Percentiles rank a stretch among this genome's conserved stretches.
These are phyloP conservation scores for Pungitius pungitius DNA, from an alignment of 2,113 vertebrate species.

Conservation along the genomic window DNA sequence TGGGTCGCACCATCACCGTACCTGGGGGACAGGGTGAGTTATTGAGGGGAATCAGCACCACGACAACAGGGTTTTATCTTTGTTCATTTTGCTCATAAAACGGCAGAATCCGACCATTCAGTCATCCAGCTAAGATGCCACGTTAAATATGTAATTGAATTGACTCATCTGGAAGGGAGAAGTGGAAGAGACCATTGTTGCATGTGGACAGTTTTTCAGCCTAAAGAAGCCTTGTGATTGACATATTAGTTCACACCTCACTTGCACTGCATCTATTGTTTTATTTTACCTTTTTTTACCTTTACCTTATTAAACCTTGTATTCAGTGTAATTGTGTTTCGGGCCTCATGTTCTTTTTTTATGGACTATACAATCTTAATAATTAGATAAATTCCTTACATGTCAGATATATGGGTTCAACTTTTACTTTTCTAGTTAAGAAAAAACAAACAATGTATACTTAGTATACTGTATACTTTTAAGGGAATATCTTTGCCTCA, in stretches of 20 bases:
- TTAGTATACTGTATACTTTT: no score
- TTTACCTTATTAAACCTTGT: no score
- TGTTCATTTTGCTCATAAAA: no score
- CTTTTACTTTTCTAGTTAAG: background rate
- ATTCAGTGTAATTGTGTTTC: background rate
- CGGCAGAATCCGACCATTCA: background rate
- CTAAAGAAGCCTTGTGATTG: background rate
- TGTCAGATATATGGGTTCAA: background rate
- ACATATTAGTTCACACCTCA: background rate
- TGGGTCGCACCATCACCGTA: constrained; percentile 91
- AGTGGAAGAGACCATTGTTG: background rate
- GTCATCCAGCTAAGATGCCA: background rate
- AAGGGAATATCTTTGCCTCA: background rate
- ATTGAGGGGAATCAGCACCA: background rate
- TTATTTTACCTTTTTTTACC: background rate
- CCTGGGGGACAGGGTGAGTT: constrained; percentile 89
- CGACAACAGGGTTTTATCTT: background rate
- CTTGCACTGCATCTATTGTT: background rate
- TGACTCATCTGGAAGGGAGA: background rate
- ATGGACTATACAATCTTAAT: background rate
- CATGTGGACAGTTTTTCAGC: background rate
- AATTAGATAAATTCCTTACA: background rate
- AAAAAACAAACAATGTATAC: no score
- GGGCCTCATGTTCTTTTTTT: background rate
- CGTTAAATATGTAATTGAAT: background rate